Percentiles rank a stretch among this genome's conserved stretches.
Evolutionary conservation across 2,797 vertebrate species (phyloP).

Genomic region (Orestias chungarensis): DNA sequence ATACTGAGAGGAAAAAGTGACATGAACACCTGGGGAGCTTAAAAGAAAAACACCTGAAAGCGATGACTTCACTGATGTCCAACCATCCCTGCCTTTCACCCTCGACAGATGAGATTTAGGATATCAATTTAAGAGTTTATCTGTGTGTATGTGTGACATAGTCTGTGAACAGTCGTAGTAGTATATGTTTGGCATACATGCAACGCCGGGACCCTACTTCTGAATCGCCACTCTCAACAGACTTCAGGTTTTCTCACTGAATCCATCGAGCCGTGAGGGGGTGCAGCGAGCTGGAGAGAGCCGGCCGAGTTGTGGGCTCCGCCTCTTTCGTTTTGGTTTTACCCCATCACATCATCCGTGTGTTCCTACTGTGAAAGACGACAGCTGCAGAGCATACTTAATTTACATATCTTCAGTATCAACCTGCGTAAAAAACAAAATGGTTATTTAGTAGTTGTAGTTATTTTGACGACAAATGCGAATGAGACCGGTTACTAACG

Average conservation of each 20-base stretch:
- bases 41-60: conserved; percentile 26
- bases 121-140: conserved; percentile 47
- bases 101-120: conserved; percentile 47
- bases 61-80: conserved; percentile 54
- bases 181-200: conserved; percentile 50
- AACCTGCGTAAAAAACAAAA: background rate
- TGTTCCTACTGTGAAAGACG: no score
- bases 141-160: conserved; percentile 62
- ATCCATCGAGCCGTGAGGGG: conserved; percentile 17
- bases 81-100: conserved; percentile 64
- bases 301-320: background rate
- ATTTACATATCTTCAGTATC: background rate
- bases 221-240: conserved; percentile 9
- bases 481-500: background rate
- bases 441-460: background rate
- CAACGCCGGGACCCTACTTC: conserved; percentile 1
- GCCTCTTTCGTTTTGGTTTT: background rate
- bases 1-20: conserved; percentile 35
- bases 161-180: conserved; percentile 46
- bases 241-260: conserved; percentile 7
- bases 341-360: background rate
- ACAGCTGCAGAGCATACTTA: background rate
- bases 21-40: conserved; percentile 37
- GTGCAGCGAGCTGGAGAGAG: background rate
- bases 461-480: background rate